These are phyloP conservation scores for Perca flavescens DNA, from an alignment of 2,113 vertebrate genomes.

Conservation along the genomic window DNA sequence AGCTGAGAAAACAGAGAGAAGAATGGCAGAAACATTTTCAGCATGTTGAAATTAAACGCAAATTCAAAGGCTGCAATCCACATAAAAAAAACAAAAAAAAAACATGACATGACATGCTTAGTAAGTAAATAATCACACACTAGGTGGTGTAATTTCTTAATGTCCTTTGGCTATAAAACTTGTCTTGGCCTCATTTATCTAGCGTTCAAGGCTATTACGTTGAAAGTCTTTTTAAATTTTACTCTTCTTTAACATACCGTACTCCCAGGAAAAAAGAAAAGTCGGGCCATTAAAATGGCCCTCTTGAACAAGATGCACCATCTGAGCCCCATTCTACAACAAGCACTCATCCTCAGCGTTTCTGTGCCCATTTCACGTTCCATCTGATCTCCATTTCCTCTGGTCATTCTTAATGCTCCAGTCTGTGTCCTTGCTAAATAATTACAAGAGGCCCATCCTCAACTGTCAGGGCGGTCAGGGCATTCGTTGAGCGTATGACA, in stretches of 20 bases:
- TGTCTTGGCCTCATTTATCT: slow-evolving; percentile 52
- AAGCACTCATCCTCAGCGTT: not conserved
- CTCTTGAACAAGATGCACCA: not conserved
- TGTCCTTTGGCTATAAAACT: slow-evolving; percentile 51
- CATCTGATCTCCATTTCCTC: slow-evolving; percentile 50
- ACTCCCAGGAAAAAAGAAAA: slow-evolving; percentile 9
- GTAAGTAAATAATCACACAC: slow-evolving; percentile 56
- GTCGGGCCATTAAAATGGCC: not conserved
- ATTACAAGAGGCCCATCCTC: slow-evolving; percentile 52
- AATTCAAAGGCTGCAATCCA: slow-evolving; percentile 50
- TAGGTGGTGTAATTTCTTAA: slow-evolving; percentile 54
- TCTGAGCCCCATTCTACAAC: slow-evolving; percentile 27
- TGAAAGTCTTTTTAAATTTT: slow-evolving; percentile 50
- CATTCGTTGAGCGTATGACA: slow-evolving; percentile 51
- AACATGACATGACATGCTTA: not conserved
- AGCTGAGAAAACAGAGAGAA: slow-evolving; percentile 63
- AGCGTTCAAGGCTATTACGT: slow-evolving; percentile 36
- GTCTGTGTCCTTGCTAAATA: slow-evolving; percentile 38
- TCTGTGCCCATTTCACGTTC: slow-evolving; percentile 12
- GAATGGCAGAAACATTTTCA: slow-evolving; percentile 18
- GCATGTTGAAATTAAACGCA: slow-evolving; percentile 52
- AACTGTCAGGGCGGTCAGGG: slow-evolving; percentile 49
- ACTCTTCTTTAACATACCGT: slow-evolving; percentile 23
- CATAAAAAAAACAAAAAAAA: slow-evolving; percentile 23
- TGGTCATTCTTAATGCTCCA: slow-evolving; percentile 43